A percentile compares a stretch with the other conserved stretches of the same genome.
Evolutionary conservation across 2,797 vertebrate genomes (phyloP).

Genomic region (Parauchenoglanis punctatus): DNA sequence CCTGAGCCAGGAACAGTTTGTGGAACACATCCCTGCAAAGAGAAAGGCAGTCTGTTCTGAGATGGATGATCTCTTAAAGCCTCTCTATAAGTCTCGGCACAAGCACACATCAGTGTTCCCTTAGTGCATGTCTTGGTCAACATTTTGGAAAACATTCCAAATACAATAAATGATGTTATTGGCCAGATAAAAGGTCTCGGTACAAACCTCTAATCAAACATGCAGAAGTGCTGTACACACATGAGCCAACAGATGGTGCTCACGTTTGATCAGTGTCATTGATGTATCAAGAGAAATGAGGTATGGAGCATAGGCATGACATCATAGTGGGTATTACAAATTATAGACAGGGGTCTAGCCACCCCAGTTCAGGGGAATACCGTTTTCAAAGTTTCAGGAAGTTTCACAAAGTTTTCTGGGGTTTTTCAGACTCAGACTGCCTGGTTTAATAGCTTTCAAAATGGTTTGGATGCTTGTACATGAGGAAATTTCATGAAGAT

Average conservation of each 20-base stretch:
- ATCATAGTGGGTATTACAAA: background rate
- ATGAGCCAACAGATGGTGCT: background rate
- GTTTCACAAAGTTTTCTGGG: too few species aligned
- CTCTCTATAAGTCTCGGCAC: background rate
- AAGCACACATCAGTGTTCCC: background rate
- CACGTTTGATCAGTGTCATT: background rate
- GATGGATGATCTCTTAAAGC: background rate
- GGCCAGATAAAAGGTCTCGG: background rate
- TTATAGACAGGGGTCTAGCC: background rate
- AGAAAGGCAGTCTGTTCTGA: background rate
- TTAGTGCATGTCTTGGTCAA: background rate
- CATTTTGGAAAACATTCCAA: background rate
- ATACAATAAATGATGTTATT: background rate
- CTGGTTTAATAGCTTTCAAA: background rate
- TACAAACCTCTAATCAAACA: background rate
- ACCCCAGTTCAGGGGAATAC: background rate
- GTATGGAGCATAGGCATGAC: background rate
- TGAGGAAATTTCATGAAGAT: background rate
- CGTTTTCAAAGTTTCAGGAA: background rate
- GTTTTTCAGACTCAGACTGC: background rate
- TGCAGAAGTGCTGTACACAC: background rate
- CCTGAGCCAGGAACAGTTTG: background rate
- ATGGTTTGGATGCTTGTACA: background rate
- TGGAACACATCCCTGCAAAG: background rate
- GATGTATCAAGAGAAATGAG: background rate